Conservation (phyloP, 2,113 vertebrate genomes). For the Cathartes aura region DNA sequence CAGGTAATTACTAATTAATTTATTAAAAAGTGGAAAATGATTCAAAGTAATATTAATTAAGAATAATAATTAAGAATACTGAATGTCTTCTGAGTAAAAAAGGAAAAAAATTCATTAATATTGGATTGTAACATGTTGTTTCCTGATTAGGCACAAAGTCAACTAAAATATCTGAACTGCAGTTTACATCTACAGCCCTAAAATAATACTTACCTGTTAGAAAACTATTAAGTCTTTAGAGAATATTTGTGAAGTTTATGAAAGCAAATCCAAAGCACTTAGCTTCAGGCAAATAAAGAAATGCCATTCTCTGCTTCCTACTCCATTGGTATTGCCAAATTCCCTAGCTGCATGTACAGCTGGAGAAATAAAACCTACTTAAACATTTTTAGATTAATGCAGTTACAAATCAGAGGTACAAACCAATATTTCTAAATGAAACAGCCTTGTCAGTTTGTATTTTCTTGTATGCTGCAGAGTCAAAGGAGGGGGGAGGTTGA, state of each 20-base stretch:
- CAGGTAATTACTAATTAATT: not conserved
- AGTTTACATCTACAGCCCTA: not conserved
- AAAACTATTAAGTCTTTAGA: not conserved
- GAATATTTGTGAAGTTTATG: not conserved
- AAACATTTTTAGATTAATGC: conserved; percentile 63
- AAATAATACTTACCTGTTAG: not conserved
- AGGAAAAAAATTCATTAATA: not conserved
- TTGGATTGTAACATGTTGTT: accelerated
- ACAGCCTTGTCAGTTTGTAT: not conserved
- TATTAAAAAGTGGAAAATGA: conserved; percentile 3
- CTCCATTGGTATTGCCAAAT: not conserved
- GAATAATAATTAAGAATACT: not conserved
- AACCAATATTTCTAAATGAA: conserved; percentile 60
- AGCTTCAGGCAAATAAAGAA: not conserved
- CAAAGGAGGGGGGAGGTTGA: not conserved
- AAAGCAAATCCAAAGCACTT: not conserved
- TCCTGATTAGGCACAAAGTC: not conserved
- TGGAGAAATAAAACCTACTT: conserved; percentile 20
- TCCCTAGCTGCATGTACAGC: not conserved
- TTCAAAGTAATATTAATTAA: not conserved
- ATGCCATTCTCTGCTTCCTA: not conserved
- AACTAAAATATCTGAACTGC: not conserved
- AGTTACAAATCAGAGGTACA: conserved; percentile 44
- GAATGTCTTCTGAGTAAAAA: not conserved
- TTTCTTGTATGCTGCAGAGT: not conserved